Evolutionary conservation across 2,888 invertebrate genomes (phyloP).

Genomic region (Toxonevra muliebris): DNA sequence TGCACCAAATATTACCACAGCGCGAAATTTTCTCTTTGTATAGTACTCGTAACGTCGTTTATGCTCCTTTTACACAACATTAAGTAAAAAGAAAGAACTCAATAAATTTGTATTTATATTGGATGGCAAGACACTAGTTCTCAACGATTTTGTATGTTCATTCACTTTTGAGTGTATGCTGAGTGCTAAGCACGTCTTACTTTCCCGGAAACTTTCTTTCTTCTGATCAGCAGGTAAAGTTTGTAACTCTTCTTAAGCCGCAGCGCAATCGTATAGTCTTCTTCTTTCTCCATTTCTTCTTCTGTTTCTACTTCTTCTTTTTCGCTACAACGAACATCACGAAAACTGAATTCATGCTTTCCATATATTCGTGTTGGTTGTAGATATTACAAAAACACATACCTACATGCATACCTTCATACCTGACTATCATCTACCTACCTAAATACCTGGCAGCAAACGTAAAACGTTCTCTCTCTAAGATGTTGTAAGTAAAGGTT

Average conservation of each 20-base stretch:
- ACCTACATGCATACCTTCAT: background rate
- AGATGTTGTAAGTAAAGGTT: background rate
- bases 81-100: background rate
- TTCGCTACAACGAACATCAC: background rate
- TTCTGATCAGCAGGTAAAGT: slow-evolving; percentile 54
- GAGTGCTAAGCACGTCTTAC: slow-evolving; percentile 50
- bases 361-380: too few relatives aligned
- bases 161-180: slow-evolving; percentile 1
- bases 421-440: background rate
- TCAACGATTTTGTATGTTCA: slow-evolving; percentile 5
- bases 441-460: too few relatives aligned
- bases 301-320: background rate
- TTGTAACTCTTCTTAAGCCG: slow-evolving; percentile 61
- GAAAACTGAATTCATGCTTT: too few relatives aligned
- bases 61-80: background rate
- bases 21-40: slow-evolving; percentile 1
- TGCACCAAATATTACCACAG: slow-evolving; percentile 4
- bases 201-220: slow-evolving; percentile 62
- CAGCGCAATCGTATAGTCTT: too few relatives aligned
- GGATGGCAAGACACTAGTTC: too few relatives aligned
- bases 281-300: slow-evolving; percentile 8
- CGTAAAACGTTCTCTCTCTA: too few relatives aligned
- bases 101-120: background rate
- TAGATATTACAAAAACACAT: too few relatives aligned
- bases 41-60: too few relatives aligned